Base-by-base conservation (phyloP, 2,113 vertebrate species). In the Burhinus bistriatus region DNA sequence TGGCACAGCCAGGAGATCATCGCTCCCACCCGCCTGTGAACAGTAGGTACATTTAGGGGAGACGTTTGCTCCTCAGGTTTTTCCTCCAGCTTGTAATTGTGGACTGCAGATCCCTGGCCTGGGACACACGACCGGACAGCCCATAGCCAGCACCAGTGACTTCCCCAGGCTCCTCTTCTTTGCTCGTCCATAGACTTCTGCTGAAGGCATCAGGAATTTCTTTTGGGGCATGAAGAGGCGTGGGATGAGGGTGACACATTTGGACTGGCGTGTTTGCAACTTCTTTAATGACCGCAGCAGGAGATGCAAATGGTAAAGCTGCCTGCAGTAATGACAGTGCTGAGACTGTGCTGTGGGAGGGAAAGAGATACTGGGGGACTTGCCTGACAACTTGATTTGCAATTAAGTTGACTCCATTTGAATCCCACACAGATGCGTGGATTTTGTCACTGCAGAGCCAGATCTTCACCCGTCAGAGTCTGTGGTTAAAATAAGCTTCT, bases 111-210 rank as follows among this genome's bases (percentile, higher is more conserved):
- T 84, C 64, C 22, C 49, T 51, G 49, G 22, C 49, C 38, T 69
- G 34, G 30, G 17, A 62, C 51, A 66, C 77, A 23, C 0, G 27
- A 64, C 15, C n/a, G 27, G 71, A 44, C 34, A 76, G 22, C 58
- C n/a, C 1, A 0, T 2, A 77, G 47, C 44, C 42, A 64, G 54
- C 1, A 3, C 15, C 64, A 81, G 55, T 4, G 1, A 30, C 19
- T 54, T 87, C 38, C 29, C 32, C 30, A 68, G 47, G 38, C 64
- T 79, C 32, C 52, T 86, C 17, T 36, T 44, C 72, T 70, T 34
- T 90, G 58, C 27, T 75, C 19, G 49, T 11, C 16, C 79, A 18
- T 0, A 51, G 22, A 22, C 15, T 71, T 68, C 83, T 79, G 61
- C 70, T 69, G 73, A 71, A 89, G 69, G 81, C 14, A 44, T 8